Conservation (phyloP, 2,113 vertebrate genomes). For the Propithecus coquereli region DNA sequence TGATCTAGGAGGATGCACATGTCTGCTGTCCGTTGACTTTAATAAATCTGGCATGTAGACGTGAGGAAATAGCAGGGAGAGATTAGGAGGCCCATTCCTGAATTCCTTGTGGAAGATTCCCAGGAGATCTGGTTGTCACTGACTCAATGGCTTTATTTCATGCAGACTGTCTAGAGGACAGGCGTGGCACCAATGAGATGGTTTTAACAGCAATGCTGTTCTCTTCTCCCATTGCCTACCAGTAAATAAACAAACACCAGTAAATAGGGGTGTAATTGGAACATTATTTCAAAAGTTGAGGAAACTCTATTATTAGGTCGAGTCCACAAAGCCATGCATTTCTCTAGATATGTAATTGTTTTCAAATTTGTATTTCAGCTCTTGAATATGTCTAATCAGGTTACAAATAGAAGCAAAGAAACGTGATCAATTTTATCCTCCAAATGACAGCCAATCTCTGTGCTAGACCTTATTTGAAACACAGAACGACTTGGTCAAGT, state of each 20-base stretch:
- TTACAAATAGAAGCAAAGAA: not conserved
- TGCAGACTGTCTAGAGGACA: not conserved
- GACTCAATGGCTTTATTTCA: not conserved
- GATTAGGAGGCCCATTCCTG: rapidly evolving
- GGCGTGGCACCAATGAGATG: not conserved
- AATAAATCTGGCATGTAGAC: not conserved
- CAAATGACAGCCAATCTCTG: not conserved
- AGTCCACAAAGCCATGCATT: not conserved
- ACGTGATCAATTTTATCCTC: not conserved
- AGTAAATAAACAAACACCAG: not conserved
- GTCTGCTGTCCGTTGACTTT: not conserved
- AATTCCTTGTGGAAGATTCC: not conserved
- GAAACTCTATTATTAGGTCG: not conserved
- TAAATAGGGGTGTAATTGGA: not conserved
- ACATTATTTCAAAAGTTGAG: not conserved
- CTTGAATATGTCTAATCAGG: not conserved
- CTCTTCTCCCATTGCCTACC: not conserved
- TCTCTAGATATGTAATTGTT: not conserved
- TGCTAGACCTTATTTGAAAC: not conserved
- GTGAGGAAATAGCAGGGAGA: not conserved
- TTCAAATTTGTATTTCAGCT: not conserved
- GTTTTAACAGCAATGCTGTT: not conserved
- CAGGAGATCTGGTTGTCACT: too few relatives aligned
- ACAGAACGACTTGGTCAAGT: not conserved
- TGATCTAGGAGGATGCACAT: not conserved